Evolutionary conservation across 2,888 invertebrate genomes (phyloP).

Genomic region (Limnephilus auricula): DNA sequence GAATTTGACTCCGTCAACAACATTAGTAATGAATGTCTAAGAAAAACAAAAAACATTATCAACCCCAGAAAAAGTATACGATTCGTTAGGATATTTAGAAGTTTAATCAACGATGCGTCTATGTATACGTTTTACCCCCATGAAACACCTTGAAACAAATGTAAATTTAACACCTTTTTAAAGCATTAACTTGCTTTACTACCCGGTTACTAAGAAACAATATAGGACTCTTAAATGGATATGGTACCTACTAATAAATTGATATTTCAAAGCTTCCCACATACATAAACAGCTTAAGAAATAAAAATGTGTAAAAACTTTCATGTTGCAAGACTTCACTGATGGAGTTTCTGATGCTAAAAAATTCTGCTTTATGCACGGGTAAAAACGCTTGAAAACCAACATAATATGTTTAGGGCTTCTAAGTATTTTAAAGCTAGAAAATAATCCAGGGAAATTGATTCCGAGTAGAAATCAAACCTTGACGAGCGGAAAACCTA

Average conservation of each 20-base stretch:
- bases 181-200: background rate
- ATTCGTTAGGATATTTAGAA: background rate
- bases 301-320: background rate
- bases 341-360: background rate
- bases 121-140: background rate
- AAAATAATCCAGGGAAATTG: background rate
- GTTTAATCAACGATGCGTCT: background rate
- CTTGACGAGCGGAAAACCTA: conserved; percentile 46
- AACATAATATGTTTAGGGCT: background rate
- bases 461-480: conserved; percentile 28
- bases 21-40: background rate
- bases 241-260: background rate
- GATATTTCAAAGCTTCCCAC: background rate
- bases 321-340: background rate
- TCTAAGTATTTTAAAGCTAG: background rate
- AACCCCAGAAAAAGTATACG: background rate
- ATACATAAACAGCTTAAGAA: background rate
- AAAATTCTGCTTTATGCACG: background rate
- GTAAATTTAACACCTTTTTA: background rate
- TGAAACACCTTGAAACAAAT: background rate
- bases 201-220: background rate
- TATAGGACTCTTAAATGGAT: background rate
- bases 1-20: background rate
- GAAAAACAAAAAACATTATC: background rate
- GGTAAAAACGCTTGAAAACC: background rate